Conservation (phyloP, 2,797 vertebrate species). For the Telmatherina bonti region DNA sequence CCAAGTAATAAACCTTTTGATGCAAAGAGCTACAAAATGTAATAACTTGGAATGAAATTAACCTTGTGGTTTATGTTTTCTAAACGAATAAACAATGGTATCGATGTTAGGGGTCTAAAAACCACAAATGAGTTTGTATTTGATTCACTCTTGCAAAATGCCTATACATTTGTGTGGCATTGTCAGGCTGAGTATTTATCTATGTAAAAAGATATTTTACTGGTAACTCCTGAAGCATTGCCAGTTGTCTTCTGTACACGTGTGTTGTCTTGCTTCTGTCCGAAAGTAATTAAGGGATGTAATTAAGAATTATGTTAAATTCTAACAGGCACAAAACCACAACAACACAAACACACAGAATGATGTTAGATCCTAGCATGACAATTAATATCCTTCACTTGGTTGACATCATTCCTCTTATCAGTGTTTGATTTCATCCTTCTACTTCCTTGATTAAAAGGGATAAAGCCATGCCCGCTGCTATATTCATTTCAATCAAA, state of each 20-base stretch:
- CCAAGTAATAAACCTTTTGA: too few relatives aligned
- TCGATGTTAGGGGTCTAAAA: background rate
- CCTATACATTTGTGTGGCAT: background rate
- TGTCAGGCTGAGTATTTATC: background rate
- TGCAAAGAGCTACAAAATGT: background rate
- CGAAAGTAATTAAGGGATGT: background rate
- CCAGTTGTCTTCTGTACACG: background rate
- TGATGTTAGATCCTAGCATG: slow-evolving; percentile 14
- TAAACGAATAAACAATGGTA: background rate
- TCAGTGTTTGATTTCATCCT: slow-evolving; percentile 67
- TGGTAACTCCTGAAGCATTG: background rate
- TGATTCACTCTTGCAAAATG: background rate
- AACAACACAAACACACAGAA: background rate
- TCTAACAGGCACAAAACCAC: background rate
- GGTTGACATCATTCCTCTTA: slow-evolving; percentile 49
- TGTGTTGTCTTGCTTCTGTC: background rate
- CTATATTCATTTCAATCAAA: slow-evolving; percentile 69
- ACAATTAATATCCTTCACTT: slow-evolving; percentile 59
- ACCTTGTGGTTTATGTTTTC: background rate
- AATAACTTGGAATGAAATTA: background rate
- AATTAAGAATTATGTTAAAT: background rate
- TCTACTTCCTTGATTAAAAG: slow-evolving; percentile 75
- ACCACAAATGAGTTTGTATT: background rate
- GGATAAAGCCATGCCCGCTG: slow-evolving; percentile 59
- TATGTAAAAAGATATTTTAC: background rate